Evolutionary conservation across 2,113 vertebrate genomes (phyloP).

Genomic region (Micronycteris hirsuta): DNA sequence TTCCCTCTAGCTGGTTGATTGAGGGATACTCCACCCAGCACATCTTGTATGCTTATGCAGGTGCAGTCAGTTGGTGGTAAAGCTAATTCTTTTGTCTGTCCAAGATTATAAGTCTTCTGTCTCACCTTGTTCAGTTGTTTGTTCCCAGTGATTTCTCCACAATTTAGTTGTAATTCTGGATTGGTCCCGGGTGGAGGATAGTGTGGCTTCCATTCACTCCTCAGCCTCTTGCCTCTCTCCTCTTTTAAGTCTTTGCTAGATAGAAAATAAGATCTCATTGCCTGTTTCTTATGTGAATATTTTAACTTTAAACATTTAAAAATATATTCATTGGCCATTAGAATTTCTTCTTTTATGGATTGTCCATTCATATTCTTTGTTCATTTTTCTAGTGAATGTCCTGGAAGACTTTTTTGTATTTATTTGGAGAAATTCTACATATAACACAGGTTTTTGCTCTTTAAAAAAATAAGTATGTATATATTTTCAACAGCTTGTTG

Average conservation of each 20-base stretch:
- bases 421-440: neutral
- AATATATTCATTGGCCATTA: neutral
- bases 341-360: neutral
- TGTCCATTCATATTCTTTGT: neutral
- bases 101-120: too few relatives aligned
- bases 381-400: neutral
- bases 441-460: neutral
- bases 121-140: too few relatives aligned
- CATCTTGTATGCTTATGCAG: too few relatives aligned
- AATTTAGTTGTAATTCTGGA: too few relatives aligned
- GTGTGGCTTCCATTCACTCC: too few relatives aligned
- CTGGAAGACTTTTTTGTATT: neutral
- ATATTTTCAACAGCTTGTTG: neutral
- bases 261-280: neutral
- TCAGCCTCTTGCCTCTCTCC: too few relatives aligned
- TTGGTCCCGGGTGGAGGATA: too few relatives aligned
- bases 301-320: neutral
- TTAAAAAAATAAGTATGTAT: neutral
- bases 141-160: too few relatives aligned
- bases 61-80: too few relatives aligned
- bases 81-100: too few relatives aligned
- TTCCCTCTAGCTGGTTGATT: too few relatives aligned
- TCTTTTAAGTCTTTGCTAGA: neutral
- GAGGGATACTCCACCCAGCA: too few relatives aligned
- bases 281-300: neutral